phyloP scores from a whole-genome alignment of 2,797 vertebrate genomes.

The Thunnus albacares region DNA sequence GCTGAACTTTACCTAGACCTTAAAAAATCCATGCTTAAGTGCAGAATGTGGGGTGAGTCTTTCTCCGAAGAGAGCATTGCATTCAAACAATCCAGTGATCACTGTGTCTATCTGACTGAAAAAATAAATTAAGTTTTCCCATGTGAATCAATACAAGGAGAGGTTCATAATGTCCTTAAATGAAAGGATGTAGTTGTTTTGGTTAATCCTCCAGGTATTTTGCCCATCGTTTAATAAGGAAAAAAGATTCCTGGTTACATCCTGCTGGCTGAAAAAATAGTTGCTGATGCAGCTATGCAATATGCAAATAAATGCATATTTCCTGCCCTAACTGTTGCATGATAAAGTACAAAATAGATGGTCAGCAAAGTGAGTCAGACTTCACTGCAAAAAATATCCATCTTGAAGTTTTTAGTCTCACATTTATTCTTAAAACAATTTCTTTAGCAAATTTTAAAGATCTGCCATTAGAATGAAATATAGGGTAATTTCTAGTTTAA shows the following conservation, averaged over 20 bases:
- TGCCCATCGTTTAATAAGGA: conserved; percentile 31
- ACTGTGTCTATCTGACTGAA: conserved; percentile 26
- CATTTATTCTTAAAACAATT: neutral
- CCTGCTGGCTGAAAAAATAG: conserved; percentile 38
- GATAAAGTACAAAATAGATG: conserved; percentile 54
- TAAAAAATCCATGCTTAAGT: conserved; percentile 7
- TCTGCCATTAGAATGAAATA: neutral
- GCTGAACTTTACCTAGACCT: conserved; percentile 28
- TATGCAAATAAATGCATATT: conserved; percentile 69
- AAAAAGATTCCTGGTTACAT: conserved; percentile 27
- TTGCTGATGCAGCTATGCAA: conserved; percentile 53
- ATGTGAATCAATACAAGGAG: neutral
- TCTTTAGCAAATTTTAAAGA: neutral
- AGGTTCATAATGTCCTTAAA: conserved; percentile 20
- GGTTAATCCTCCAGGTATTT: conserved; percentile 19
- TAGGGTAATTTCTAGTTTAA: neutral
- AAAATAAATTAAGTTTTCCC: conserved; percentile 1
- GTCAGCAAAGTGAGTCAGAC: conserved; percentile 51
- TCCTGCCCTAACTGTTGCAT: conserved; percentile 50
- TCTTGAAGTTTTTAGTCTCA: conserved; percentile 18
- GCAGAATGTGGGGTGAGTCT: conserved; percentile 49
- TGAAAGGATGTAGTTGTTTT: conserved; percentile 28
- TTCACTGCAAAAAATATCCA: conserved; percentile 34
- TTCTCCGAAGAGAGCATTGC: conserved; percentile 29
- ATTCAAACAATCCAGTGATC: conserved; percentile 25